phyloP scores from a whole-genome alignment of 2,113 vertebrate species.

The Bothrops jararaca region DNA sequence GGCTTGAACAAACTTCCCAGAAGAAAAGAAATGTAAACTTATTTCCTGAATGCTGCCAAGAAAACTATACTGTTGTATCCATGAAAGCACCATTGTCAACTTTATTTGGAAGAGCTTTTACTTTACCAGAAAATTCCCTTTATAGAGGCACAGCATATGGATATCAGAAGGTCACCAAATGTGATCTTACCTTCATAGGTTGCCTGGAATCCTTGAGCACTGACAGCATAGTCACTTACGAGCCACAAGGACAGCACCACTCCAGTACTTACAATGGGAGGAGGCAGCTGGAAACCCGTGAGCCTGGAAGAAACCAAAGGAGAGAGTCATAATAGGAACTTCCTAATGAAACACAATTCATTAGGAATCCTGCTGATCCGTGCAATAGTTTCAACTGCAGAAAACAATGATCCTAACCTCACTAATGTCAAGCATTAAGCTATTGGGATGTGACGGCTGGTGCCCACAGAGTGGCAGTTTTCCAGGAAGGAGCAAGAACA shows the following conservation, averaged over 20 bases:
- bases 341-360: rapidly evolving
- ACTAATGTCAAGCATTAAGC: background rate
- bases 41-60: background rate
- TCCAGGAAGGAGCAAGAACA: background rate
- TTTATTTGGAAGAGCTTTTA: background rate
- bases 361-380: background rate
- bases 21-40: background rate
- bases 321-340: background rate
- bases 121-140: background rate
- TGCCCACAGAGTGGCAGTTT: background rate
- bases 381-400: background rate
- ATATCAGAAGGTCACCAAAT: background rate
- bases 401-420: background rate
- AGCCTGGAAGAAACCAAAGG: constrained; percentile 77
- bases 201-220: constrained; percentile 94
- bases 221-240: constrained; percentile 93
- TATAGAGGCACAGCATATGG: background rate
- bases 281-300: constrained; percentile 95
- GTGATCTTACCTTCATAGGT: constrained; percentile 89
- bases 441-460: background rate
- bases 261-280: constrained; percentile 89
- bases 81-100: background rate
- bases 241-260: constrained; percentile 88
- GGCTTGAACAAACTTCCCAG: background rate
- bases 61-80: background rate